These are phyloP conservation scores for Diploscapter pachys DNA, from an alignment of 1,140 invertebrate genomes.

Conservation along the genomic window DNA sequence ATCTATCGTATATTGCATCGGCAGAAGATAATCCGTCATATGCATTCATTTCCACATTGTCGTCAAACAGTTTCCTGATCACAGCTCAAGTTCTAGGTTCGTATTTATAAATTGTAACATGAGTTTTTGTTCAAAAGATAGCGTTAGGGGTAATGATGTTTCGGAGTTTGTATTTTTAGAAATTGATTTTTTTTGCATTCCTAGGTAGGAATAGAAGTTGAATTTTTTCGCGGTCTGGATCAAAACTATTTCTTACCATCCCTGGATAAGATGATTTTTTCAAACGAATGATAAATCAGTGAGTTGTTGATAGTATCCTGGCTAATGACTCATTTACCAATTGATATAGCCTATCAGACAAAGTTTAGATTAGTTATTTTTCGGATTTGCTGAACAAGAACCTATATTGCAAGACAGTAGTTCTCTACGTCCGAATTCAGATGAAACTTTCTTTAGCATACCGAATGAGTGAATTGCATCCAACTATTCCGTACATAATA, in stretches of 20 bases:
- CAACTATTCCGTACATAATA: constrained; percentile 34
- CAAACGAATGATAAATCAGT: constrained; percentile 1
- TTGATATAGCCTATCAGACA: neutral
- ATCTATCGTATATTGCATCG: neutral
- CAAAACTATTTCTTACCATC: no score
- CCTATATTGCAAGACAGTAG: constrained; percentile 3
- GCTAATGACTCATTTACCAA: no score
- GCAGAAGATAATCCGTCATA: neutral
- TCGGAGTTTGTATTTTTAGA: constrained; percentile 6
- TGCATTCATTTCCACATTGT: constrained; percentile 41
- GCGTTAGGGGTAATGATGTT: constrained; percentile 9
- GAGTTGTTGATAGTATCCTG: constrained; percentile 8
- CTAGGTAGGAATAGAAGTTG: no score
- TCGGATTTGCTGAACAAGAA: neutral
- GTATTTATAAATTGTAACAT: neutral
- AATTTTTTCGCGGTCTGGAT: no score
- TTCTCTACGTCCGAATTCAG: constrained; percentile 1
- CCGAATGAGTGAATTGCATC: constrained; percentile 18
- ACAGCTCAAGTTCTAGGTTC: constrained; percentile 41
- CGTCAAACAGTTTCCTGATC: constrained; percentile 41
- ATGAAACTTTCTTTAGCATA: constrained; percentile 16
- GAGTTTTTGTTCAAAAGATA: neutral
- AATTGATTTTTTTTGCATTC: neutral
- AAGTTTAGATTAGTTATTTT: neutral
- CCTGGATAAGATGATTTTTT: neutral